These are phyloP conservation scores for Lynx canadensis DNA, from an alignment of 2,113 vertebrate genomes.

Conservation along the genomic window DNA sequence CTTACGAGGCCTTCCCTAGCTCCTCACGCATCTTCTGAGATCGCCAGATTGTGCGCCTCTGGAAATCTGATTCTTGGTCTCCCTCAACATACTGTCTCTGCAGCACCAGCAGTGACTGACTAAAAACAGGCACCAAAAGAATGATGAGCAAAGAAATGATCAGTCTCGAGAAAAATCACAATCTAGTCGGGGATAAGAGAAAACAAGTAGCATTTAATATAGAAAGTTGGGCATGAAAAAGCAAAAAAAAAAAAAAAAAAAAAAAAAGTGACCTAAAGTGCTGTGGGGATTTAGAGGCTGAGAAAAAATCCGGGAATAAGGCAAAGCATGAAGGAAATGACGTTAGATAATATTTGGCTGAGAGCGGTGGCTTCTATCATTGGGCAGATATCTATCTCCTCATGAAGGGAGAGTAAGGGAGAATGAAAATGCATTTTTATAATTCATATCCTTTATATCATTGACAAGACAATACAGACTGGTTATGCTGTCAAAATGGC, in stretches of 20 bases:
- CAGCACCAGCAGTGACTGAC: background rate
- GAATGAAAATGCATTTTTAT: background rate
- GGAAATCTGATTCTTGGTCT: background rate
- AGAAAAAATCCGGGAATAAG: background rate
- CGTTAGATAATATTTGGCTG: background rate
- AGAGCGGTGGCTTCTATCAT: background rate
- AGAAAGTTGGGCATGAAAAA: background rate
- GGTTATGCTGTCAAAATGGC: background rate
- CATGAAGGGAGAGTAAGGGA: background rate
- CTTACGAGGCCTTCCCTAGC: background rate
- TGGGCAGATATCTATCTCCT: background rate
- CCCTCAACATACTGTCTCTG: background rate
- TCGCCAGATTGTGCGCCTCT: background rate
- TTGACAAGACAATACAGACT: background rate
- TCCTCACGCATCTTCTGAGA: background rate
- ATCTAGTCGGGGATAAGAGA: background rate
- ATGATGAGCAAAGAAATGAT: background rate
- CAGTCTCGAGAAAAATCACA: background rate
- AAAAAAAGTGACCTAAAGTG: background rate
- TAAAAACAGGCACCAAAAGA: background rate
- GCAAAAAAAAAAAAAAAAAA: background rate
- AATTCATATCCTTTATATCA: background rate
- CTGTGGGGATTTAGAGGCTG: background rate
- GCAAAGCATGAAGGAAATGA: background rate
- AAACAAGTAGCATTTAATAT: background rate